These are phyloP conservation scores for Diabrotica undecimpunctata DNA, from an alignment of 1,140 invertebrate genomes.

Conservation along the genomic window DNA sequence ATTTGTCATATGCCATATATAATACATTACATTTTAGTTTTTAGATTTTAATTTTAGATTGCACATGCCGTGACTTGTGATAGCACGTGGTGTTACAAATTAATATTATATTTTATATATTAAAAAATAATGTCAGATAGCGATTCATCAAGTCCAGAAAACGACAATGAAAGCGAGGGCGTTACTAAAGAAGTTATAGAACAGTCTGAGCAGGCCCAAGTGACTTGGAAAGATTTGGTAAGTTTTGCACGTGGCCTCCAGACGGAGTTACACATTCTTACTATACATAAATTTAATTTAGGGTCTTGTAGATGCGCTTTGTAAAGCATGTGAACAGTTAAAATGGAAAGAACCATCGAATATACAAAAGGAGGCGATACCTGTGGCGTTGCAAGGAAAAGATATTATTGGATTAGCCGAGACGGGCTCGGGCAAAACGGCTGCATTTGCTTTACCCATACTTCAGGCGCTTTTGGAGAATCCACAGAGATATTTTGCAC, in stretches of 20 bases:
- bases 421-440: conserved; percentile 98
- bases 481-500: conserved; percentile 90
- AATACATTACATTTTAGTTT: too few relatives aligned
- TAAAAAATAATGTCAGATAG: neutral
- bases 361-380: conserved; percentile 93
- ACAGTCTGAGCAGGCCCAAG: conserved; percentile 34
- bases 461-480: conserved; percentile 85
- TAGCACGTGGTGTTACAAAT: too few relatives aligned
- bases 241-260: conserved; percentile 27
- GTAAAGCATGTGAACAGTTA: conserved; percentile 84
- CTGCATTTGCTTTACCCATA: conserved; percentile 94
- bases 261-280: conserved; percentile 13
- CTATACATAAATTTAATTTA: conserved; percentile 45
- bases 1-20: too few relatives aligned
- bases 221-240: conserved; percentile 63
- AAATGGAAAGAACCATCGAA: conserved; percentile 94
- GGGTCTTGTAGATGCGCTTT: conserved; percentile 90
- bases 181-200: neutral
- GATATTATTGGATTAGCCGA: conserved; percentile 97
- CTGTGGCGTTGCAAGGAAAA: conserved; percentile 84
- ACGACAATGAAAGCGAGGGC: neutral
- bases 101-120: too few relatives aligned
- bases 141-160: neutral
- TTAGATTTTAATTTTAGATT: too few relatives aligned
- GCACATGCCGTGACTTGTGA: too few relatives aligned